Conservation (phyloP, 2,888 invertebrate species). For the Drosophila leonis region DNA sequence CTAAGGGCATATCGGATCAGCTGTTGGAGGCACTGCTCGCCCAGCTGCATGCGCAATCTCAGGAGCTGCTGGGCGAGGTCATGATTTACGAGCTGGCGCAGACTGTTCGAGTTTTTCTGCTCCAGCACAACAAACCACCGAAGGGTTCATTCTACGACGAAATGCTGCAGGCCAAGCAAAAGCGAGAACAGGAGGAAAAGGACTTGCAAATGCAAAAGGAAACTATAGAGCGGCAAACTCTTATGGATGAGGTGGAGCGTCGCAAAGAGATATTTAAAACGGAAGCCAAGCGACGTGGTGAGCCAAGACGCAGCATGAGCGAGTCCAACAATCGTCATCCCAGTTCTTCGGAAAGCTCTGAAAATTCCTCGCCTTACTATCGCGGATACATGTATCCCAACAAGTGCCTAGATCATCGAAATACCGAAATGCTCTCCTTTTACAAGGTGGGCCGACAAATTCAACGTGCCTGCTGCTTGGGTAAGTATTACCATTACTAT, state of each 20-base stretch:
- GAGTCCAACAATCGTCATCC: slow-evolving; percentile 85
- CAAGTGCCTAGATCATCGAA: slow-evolving; percentile 86
- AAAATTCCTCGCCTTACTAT: slow-evolving; percentile 85
- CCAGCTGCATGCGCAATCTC: slow-evolving; percentile 88
- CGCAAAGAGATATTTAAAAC: slow-evolving; percentile 92
- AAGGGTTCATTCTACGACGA: slow-evolving; percentile 95
- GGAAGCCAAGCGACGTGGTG: slow-evolving; percentile 87
- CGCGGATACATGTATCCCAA: slow-evolving; percentile 82
- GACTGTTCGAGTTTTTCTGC: slow-evolving; percentile 92
- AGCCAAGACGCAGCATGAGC: slow-evolving; percentile 86
- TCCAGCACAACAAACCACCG: slow-evolving; percentile 92
- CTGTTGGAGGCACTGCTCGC: slow-evolving; percentile 88
- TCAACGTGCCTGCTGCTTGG: slow-evolving; percentile 91
- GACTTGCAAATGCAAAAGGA: slow-evolving; percentile 89
- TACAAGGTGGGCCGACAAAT: slow-evolving; percentile 88
- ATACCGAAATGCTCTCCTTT: slow-evolving; percentile 87
- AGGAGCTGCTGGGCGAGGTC: slow-evolving; percentile 90
- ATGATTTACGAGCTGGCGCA: slow-evolving; percentile 95
- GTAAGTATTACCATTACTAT: slow-evolving; percentile 30
- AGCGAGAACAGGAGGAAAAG: slow-evolving; percentile 88
- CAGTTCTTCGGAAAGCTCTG: slow-evolving; percentile 87
- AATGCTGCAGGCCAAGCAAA: slow-evolving; percentile 91
- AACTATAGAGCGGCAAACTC: slow-evolving; percentile 89
- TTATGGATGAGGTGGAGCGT: slow-evolving; percentile 91
- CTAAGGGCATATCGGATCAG: slow-evolving; percentile 92